Evolutionary conservation across 2,888 invertebrate species (phyloP), one percentile per base, ranked within the genome.

Genomic region (Limenitis camilla): DNA sequence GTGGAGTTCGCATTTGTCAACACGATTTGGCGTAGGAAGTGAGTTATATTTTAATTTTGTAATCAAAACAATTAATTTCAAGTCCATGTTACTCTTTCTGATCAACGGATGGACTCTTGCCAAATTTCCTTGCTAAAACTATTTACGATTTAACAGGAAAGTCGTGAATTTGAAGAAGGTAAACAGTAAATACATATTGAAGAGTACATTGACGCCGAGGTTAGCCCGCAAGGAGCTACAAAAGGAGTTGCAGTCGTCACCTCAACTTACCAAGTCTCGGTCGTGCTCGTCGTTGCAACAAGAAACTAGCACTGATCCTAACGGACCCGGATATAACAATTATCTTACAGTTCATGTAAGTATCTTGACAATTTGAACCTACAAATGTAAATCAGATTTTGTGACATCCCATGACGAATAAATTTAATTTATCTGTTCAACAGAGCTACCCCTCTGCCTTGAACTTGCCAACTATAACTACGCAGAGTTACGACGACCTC

Each of bases 1-100:
- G 92, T 95, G 0, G 95, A 96, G 74, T 96, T 96, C 68, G 95
- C 96, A 5, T 96, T 96, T 68, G 96, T 96, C 40, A 96, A 96
- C 72, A 94, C 94, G 6, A 95, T 96, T 69, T 96, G 95, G 92
- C 89, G 95, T 52, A 89, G 95, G 72, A 94, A 92, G 92, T 93
- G 86, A 76, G 90, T 81, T 39, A 36, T 2, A n/a, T n/a, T n/a
- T n/a, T n/a, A n/a, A n/a, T n/a, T n/a, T n/a, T n/a, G n/a, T n/a
- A n/a, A n/a, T n/a, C n/a, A n/a, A n/a, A n/a, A n/a, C n/a, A n/a
- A n/a, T n/a, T n/a, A n/a, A n/a, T n/a, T n/a, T n/a, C n/a, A n/a
- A n/a, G n/a, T n/a, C n/a, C n/a, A n/a, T n/a, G n/a, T n/a, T n/a
- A n/a, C n/a, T n/a, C n/a, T n/a, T n/a, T n/a, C n/a, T n/a, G n/a